Evolutionary conservation across 2,797 vertebrate genomes (phyloP), one percentile per base, ranked within the genome.

Genomic region (Parambassis ranga): DNA sequence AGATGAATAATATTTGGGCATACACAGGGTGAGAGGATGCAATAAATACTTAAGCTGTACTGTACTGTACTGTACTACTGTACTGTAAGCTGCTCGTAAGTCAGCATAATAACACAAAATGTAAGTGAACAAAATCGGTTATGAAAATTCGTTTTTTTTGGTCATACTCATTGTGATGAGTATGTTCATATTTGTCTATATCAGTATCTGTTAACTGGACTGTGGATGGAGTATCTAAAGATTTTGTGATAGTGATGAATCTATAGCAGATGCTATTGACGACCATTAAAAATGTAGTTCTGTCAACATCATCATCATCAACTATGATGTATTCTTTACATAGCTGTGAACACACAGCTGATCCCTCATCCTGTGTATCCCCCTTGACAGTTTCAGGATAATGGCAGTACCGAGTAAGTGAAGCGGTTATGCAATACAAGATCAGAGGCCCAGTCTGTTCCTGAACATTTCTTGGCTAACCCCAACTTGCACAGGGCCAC

Each of bases 1-100:
- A 94, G 94, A 46, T 13, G 15, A 19, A 23, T 47, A 43, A 6
- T 19, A 15, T 27, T 20, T 15, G 3, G 3, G n/a, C n/a, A n/a
- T n/a, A 10, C 47, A 10, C 15, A 9, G 16, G 59, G 6, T 16
- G 24, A 26, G 6, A 28, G 10, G 20, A 41, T 38, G 6, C 6
- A 5, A 15, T 35, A 39, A 31, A 50, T 33, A 15, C 3, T 16
- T 7, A 3, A 6, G 24, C 13, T 15, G 3, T 23, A 69, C 3
- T 27, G 9, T 0, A 36, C 11, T 30, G 18, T n/a, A n/a, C n/a
- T n/a, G n/a, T n/a, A n/a, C n/a, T n/a, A n/a, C n/a, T n/a, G n/a
- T n/a, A n/a, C n/a, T n/a, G n/a, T n/a, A n/a, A n/a, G 19, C 32
- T 10, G 9, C 23, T 46, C 27, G 2, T 20, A 30, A 43, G 7